Base-by-base conservation (phyloP, 2,113 vertebrate genomes). In the Pandion haliaetus region DNA sequence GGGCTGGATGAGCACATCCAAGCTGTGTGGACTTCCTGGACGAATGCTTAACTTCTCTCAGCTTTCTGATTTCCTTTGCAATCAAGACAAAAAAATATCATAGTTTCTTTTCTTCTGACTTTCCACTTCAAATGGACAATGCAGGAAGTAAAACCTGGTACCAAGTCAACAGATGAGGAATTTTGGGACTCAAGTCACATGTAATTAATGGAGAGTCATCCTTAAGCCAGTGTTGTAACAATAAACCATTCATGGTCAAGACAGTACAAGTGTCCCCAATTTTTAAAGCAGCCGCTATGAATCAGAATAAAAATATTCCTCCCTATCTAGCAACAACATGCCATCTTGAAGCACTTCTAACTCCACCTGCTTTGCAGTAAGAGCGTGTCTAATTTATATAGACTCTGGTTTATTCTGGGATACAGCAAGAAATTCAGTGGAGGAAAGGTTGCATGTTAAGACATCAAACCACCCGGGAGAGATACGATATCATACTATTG, bases 251-350 rank as follows among this genome's bases (percentile, higher is more conserved):
- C 65, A 57, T 5, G 31, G 40, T 72, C 17, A 91, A 90, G 66
- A 74, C 8, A 79, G 55, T 28, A 34, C 79, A 89, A 74, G 24
- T 9, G 42, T 12, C 38, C 91, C 67, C 4, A 34, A 14, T 42
- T 88, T 93, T 69, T 77, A 88, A 76, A 82, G 57, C 34, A 77
- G 78, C 17, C 50, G 34, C 42, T 34, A 14, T 47, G 57, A 88
- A 78, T 77, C 74, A 93, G 45, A 88, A 93, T 49, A 76, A 91
- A 80, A 62, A 80, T 32, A 88, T 14, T 80, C 54, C 45, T 91
- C 62, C 44, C 29, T 45, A 73, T 77, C 44, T 21, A 86, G 34
- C 71, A 93, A 69, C 54, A 94, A 57, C 61, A 69, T 12, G 82
- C 11, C 44, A 82, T n/a, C 52, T 76, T 42, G 49, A 17, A 93